phyloP scores from a whole-genome alignment of 2,888 invertebrate species.

The Orgyia antiqua region DNA sequence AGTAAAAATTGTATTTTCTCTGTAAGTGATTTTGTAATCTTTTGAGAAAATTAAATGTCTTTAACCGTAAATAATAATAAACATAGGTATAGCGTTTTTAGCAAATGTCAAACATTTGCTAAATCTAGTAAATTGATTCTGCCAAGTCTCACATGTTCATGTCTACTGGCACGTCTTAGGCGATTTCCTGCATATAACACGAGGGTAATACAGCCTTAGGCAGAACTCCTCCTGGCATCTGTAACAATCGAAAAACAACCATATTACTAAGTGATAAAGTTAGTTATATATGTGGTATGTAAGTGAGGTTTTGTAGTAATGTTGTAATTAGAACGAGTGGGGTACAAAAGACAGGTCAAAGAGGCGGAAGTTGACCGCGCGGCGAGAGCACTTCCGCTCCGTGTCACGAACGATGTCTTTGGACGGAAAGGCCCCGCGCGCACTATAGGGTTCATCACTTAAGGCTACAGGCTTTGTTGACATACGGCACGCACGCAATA shows the following conservation, averaged over 20 bases:
- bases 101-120: no score
- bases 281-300: slow-evolving; percentile 3
- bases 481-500: slow-evolving; percentile 5
- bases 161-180: slow-evolving; percentile 49
- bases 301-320: slow-evolving; percentile 26
- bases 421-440: slow-evolving; percentile 40
- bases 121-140: no score
- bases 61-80: no score
- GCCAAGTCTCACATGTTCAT: slow-evolving; percentile 18
- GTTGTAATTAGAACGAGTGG: slow-evolving; percentile 55
- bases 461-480: slow-evolving; percentile 24
- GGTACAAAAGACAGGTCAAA: slow-evolving; percentile 62
- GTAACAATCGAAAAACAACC: slow-evolving; percentile 30
- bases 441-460: slow-evolving; percentile 36
- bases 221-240: slow-evolving; percentile 19
- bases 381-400: slow-evolving; percentile 55
- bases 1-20: no score
- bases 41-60: no score
- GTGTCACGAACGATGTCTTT: slow-evolving; percentile 53
- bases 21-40: no score
- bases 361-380: slow-evolving; percentile 69
- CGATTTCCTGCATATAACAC: slow-evolving; percentile 52
- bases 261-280: slow-evolving; percentile 26
- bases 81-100: no score
- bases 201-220: slow-evolving; percentile 40